Evolutionary conservation across 2,113 vertebrate genomes (phyloP).

Genomic region (Zosterops borbonicus): DNA sequence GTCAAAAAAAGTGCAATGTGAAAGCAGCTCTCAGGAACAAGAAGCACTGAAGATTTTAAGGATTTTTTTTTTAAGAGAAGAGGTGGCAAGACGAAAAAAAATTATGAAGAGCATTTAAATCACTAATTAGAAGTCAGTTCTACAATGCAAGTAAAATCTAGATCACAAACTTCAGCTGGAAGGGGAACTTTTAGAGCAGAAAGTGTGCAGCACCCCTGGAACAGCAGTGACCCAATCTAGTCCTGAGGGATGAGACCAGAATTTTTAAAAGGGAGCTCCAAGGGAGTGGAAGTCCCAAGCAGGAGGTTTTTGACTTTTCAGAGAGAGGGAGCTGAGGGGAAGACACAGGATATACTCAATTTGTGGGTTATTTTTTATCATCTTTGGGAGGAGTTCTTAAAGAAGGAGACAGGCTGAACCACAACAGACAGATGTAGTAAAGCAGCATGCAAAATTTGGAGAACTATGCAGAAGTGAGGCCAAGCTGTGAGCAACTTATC

Average conservation of each 20-base stretch:
- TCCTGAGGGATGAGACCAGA: neutral
- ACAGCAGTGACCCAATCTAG: neutral
- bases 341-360: fast-evolving
- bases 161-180: neutral
- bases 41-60: neutral
- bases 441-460: neutral
- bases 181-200: neutral
- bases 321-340: neutral
- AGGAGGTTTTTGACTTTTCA: neutral
- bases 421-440: neutral
- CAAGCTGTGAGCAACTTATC: neutral
- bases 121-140: neutral
- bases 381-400: neutral
- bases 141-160: neutral
- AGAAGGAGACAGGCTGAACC: neutral
- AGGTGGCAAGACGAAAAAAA: neutral
- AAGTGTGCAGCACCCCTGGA: neutral
- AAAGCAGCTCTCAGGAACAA: neutral
- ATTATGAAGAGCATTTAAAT: neutral
- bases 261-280: neutral
- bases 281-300: neutral
- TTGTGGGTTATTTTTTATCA: neutral
- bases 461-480: neutral
- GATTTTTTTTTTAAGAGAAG: neutral
- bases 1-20: neutral